Conservation (phyloP, 1,140 invertebrate genomes). For the Limonius californicus region DNA sequence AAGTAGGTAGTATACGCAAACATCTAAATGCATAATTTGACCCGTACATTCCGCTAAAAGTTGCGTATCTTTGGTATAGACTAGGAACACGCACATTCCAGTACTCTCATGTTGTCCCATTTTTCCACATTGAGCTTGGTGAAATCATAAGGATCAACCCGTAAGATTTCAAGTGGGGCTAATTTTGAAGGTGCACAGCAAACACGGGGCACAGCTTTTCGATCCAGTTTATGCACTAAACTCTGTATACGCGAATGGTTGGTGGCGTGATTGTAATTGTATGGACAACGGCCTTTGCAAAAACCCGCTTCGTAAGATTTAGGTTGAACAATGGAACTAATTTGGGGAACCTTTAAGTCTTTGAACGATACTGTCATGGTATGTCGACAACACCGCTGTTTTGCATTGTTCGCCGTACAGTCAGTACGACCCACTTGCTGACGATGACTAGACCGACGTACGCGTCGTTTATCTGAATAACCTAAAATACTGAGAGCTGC, state of each 20-base stretch:
- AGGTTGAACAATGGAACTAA: slow-evolving; percentile 67
- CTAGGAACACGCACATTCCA: slow-evolving; percentile 72
- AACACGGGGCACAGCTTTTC: slow-evolving; percentile 52
- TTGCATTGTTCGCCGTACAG: slow-evolving; percentile 27
- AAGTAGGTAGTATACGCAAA: slow-evolving; percentile 19
- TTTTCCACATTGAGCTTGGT: slow-evolving; percentile 64
- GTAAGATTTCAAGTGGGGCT: slow-evolving; percentile 62
- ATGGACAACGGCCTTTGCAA: slow-evolving; percentile 68
- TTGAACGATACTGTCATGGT: slow-evolving; percentile 62
- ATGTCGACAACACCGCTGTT: slow-evolving; percentile 63
- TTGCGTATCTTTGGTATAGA: slow-evolving; percentile 11
- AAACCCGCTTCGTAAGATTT: slow-evolving; percentile 69
- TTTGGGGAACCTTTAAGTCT: slow-evolving; percentile 53
- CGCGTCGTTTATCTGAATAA: slow-evolving; percentile 28
- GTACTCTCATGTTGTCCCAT: slow-evolving; percentile 68
- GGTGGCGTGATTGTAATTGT: slow-evolving; percentile 63
- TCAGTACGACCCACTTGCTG: slow-evolving; percentile 5
- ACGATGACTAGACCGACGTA: slow-evolving; percentile 21
- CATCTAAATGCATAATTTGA: slow-evolving; percentile 23
- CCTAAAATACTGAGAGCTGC: slow-evolving; percentile 48
- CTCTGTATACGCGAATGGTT: slow-evolving; percentile 71
- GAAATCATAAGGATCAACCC: slow-evolving; percentile 60
- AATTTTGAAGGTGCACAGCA: slow-evolving; percentile 71
- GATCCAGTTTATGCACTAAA: slow-evolving; percentile 58
- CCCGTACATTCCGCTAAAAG: slow-evolving; percentile 24